A percentile compares a stretch with the other conserved stretches of the same genome.
phyloP scores from a whole-genome alignment of 2,113 vertebrate species.

The Dendropsophus ebraccatus region DNA sequence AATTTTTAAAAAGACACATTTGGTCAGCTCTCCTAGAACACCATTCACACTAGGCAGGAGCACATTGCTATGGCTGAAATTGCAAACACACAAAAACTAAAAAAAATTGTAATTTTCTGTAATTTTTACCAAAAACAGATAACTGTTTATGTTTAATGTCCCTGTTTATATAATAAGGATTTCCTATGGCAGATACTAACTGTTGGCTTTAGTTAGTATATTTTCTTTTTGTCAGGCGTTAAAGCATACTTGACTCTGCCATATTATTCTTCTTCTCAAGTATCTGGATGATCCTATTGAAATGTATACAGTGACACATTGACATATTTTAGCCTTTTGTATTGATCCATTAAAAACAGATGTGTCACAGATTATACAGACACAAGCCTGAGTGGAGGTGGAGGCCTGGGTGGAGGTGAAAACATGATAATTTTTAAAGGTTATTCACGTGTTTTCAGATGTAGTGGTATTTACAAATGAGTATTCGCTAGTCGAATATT shows the following conservation, averaged over 20 bases:
- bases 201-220: not conserved
- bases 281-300: not conserved
- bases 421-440: no score
- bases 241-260: no score
- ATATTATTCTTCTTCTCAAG: not conserved
- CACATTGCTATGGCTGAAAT: no score
- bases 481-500: no score
- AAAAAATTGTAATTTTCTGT: no score
- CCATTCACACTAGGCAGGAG: no score
- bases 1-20: no score
- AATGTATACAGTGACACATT: not conserved
- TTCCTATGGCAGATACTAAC: not conserved
- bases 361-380: not conserved
- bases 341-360: not conserved
- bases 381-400: not conserved
- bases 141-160: not conserved
- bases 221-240: not conserved
- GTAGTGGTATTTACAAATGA: no score
- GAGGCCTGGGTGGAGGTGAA: no score
- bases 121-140: not conserved
- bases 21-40: no score
- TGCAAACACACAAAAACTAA: no score
- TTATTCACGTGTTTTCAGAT: no score
- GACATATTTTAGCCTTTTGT: not conserved
- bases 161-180: not conserved